phyloP scores from a whole-genome alignment of 2,797 vertebrate species.

The Chromobotia macracanthus region DNA sequence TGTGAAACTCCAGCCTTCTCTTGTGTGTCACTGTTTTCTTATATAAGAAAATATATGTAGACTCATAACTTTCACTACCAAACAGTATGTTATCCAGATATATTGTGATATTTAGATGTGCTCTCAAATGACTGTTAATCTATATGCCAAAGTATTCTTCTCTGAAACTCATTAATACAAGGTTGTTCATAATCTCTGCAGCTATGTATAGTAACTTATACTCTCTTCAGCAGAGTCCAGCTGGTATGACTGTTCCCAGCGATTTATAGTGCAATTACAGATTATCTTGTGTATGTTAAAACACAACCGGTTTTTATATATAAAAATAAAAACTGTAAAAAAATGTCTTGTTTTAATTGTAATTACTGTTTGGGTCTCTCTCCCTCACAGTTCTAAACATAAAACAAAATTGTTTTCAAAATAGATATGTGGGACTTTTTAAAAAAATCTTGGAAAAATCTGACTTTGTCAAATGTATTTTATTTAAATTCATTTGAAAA shows the following conservation, averaged over 20 bases:
- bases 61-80: constrained; percentile 58
- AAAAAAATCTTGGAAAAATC: too few relatives aligned
- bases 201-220: constrained; percentile 54
- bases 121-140: constrained; percentile 71
- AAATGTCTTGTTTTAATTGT: constrained; percentile 36
- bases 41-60: constrained; percentile 53
- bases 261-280: constrained; percentile 54
- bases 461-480: too few relatives aligned
- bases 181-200: constrained; percentile 60
- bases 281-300: constrained; percentile 57
- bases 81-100: constrained; percentile 62
- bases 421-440: too few relatives aligned
- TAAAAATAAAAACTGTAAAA: constrained; percentile 46
- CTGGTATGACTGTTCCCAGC: constrained; percentile 58
- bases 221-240: constrained; percentile 59
- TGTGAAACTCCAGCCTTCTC: constrained; percentile 52
- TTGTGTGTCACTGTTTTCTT: constrained; percentile 51
- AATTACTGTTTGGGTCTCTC: not conserved
- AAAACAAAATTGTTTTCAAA: too few relatives aligned
- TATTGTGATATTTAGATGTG: constrained; percentile 71
- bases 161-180: constrained; percentile 60
- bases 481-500: too few relatives aligned
- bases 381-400: not conserved
- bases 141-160: constrained; percentile 81
- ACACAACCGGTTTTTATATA: constrained; percentile 60